Evolutionary conservation across 2,797 vertebrate genomes (phyloP).

Genomic region (Ctenopoma multispine): DNA sequence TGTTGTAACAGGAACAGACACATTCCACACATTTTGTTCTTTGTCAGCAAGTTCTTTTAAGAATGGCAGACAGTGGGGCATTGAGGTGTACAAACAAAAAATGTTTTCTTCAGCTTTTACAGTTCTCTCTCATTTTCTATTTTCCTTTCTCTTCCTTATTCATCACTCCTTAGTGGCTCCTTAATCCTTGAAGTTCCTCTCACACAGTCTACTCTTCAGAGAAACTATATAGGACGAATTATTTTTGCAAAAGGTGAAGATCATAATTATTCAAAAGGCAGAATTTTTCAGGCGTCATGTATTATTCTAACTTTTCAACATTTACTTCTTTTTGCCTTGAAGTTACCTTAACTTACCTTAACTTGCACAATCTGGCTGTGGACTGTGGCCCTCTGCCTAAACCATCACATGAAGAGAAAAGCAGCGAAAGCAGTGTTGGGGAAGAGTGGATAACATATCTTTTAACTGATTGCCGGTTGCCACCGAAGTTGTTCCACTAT

Average conservation of each 20-base stretch:
- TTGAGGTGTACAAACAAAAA: slow-evolving; percentile 36
- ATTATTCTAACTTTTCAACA: slow-evolving; percentile 50
- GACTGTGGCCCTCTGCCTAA: too few relatives aligned
- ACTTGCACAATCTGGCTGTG: slow-evolving; percentile 1
- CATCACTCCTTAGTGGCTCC: slow-evolving; percentile 36
- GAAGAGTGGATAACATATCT: too few relatives aligned
- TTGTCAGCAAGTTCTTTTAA: slow-evolving; percentile 61
- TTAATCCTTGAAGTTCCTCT: slow-evolving; percentile 42
- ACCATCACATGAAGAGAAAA: too few relatives aligned
- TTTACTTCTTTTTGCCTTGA: slow-evolving; percentile 26
- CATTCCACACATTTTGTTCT: slow-evolving; percentile 34
- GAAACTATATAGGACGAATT: slow-evolving; percentile 36
- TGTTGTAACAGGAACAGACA: slow-evolving; percentile 24
- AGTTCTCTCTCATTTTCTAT: background rate
- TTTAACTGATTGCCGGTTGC: too few relatives aligned
- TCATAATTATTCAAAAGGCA: slow-evolving; percentile 43
- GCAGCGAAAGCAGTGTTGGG: too few relatives aligned
- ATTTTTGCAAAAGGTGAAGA: slow-evolving; percentile 61
- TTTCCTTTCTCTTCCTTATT: slow-evolving; percentile 13
- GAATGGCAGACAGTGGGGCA: slow-evolving; percentile 38
- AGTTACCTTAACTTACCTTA: slow-evolving; percentile 33
- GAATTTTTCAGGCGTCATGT: slow-evolving; percentile 28
- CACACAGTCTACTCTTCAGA: slow-evolving; percentile 33
- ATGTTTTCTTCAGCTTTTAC: slow-evolving; percentile 25
- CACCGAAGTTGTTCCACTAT: too few relatives aligned